Evolutionary conservation across 2,113 vertebrate species (phyloP), one percentile per base, ranked within the genome.

Genomic region (Apteryx mantelli): DNA sequence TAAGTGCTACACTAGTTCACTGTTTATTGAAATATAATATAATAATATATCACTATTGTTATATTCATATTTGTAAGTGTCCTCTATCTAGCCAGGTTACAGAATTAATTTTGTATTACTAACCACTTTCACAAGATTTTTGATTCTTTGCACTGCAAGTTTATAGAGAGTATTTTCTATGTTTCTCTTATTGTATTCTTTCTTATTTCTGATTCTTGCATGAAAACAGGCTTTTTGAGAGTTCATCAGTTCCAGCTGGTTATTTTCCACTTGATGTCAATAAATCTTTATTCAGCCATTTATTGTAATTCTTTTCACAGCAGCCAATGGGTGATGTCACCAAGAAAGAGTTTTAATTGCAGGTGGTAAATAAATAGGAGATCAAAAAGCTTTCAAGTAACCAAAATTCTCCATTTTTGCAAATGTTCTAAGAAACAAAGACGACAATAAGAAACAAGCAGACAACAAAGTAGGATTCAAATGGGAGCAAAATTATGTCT

Each of bases 371-470:
- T 56, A 70, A 97, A 92, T 92, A 85, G 75, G 42, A 96, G 58
- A 94, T 75, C 44, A 93, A 95, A 94, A 86, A 86, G 19, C 73
- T 93, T 95, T 91, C 53, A 96, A 95, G 60, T 85, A 95, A 95
- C 86, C 93, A 95, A 97, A 78, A 87, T 53, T 60, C n/a, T 61
- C 44, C 81, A 83, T 83, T 97, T 96, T 93, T 87, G 58, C 55
- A 95, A 95, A 68, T 55, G 46, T 78, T 91, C 85, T 93, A 40
- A 89, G 84, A 86, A 96, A 95, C 63, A 95, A 50, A 93, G 69
- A 75, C 21, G 14, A 7, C 17, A 68, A 60, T 58, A 79, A 94
- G 61, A 86, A 89, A 89, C 40, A 53, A 89, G 73, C 16, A 84
- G 20, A 93, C 74, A 95, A 92, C 63, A 84, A 91, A 94, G 52